phyloP scores from a whole-genome alignment of 2,888 invertebrate genomes.

The Cremastinae sp. region DNA sequence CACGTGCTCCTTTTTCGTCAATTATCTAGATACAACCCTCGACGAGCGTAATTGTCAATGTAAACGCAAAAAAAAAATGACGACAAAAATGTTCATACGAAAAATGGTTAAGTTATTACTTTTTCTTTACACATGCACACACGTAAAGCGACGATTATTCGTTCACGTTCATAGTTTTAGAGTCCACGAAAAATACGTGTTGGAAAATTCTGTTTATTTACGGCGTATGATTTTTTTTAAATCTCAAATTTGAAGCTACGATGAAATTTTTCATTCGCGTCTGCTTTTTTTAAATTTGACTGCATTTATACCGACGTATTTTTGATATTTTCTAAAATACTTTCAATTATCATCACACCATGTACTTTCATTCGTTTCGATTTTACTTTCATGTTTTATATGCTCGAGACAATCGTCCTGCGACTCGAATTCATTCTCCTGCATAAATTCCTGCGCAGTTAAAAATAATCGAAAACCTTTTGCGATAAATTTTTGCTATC shows the following conservation, averaged over 20 bases:
- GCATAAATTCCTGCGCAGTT: not conserved
- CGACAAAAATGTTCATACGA: conserved; percentile 3
- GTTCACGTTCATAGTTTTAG: conserved; percentile 19
- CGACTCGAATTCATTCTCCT: conserved; percentile 35
- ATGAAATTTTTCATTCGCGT: conserved; percentile 37
- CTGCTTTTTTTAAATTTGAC: conserved; percentile 20
- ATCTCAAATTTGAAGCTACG: conserved; percentile 53
- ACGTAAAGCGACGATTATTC: conserved; percentile 13
- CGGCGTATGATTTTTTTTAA: conserved; percentile 28
- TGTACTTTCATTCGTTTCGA: conserved; percentile 74
- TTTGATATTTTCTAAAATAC: conserved; percentile 65
- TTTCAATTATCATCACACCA: conserved; percentile 68
- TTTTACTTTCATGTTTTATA: conserved; percentile 38
- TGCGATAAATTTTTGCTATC: not conserved
- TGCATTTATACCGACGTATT: conserved; percentile 61
- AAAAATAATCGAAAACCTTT: conserved; percentile 13
- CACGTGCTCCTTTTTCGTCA: conserved; percentile 21
- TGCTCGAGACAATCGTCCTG: conserved; percentile 48
- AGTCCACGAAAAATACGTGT: conserved; percentile 40
- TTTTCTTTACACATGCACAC: conserved; percentile 16
- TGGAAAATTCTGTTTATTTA: conserved; percentile 51
- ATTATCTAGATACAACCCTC: conserved; percentile 49
- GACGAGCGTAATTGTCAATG: conserved; percentile 33
- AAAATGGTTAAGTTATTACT: conserved; percentile 1
- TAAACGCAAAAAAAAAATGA: conserved; percentile 25